Conservation (phyloP, 2,113 vertebrate species). For the Spea multiplicata region DNA sequence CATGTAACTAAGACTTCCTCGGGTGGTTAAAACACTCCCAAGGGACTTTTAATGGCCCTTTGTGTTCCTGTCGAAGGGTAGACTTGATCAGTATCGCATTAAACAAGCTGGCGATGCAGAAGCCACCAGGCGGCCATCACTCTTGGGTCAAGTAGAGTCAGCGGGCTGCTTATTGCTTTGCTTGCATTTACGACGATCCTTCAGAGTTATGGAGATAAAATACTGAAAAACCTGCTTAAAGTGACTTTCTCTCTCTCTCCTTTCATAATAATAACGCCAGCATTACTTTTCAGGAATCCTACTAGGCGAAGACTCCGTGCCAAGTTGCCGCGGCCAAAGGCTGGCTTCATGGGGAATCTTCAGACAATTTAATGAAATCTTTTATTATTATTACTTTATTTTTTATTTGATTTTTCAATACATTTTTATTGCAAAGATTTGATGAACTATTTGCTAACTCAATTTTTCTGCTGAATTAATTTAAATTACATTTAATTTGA, state of each 20-base stretch:
- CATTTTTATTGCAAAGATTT: no score
- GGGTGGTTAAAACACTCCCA: not conserved
- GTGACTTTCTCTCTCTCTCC: not conserved
- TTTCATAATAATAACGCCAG: constrained; percentile 51
- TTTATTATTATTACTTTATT: constrained; percentile 4
- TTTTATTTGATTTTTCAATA: not conserved
- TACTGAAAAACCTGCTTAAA: constrained; percentile 34
- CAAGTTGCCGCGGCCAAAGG: constrained; percentile 40
- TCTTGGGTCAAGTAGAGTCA: not conserved
- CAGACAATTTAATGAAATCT: not conserved
- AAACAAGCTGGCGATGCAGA: not conserved
- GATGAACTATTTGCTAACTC: no score
- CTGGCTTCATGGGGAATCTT: constrained; percentile 4
- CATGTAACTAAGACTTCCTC: not conserved
- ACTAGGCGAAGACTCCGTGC: constrained; percentile 13
- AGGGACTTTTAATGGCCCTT: not conserved
- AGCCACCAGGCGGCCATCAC: not conserved
- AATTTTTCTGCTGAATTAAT: no score
- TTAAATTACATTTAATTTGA: no score
- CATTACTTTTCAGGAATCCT: constrained; percentile 39
- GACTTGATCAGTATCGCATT: constrained; percentile 8
- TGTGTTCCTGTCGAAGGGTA: not conserved
- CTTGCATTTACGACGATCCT: not conserved
- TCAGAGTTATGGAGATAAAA: constrained; percentile 8
- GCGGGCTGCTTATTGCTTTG: not conserved